Evolutionary conservation across 2,888 invertebrate genomes (phyloP).

Genomic region (Monochamus alternatus): DNA sequence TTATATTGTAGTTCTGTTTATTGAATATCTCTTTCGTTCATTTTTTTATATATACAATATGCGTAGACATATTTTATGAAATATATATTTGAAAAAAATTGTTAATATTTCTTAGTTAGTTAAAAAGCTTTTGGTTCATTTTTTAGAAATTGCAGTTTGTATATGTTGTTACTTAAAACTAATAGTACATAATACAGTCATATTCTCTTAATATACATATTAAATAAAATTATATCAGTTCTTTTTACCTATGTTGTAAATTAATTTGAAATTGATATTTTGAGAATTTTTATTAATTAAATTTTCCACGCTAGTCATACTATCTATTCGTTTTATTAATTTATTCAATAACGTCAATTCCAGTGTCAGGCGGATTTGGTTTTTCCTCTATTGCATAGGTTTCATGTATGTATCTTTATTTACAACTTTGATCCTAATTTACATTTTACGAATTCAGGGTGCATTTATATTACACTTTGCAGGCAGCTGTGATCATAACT

Average conservation of each 20-base stretch:
- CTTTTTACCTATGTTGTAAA: conserved; percentile 37
- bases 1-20: no score
- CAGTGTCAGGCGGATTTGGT: conserved; percentile 59
- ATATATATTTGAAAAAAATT: no score
- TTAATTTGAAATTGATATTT: conserved; percentile 39
- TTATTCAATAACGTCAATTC: conserved; percentile 60
- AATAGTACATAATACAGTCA: not conserved
- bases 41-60: no score
- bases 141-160: conserved; percentile 1
- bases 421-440: conserved; percentile 6
- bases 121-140: not conserved
- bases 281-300: conserved; percentile 25
- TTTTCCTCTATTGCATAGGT: conserved; percentile 36
- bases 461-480: not conserved
- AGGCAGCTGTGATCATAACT: no score
- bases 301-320: conserved; percentile 14
- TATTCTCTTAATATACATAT: not conserved
- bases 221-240: conserved; percentile 35
- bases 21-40: no score
- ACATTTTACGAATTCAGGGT: not conserved
- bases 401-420: conserved; percentile 18
- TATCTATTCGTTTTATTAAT: conserved; percentile 29
- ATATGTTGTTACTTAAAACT: not conserved
- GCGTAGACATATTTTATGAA: no score
- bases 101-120: no score